Evolutionary conservation across 1,140 invertebrate species (phyloP), one percentile per base, ranked within the genome.

Genomic region (Linepithema humile): DNA sequence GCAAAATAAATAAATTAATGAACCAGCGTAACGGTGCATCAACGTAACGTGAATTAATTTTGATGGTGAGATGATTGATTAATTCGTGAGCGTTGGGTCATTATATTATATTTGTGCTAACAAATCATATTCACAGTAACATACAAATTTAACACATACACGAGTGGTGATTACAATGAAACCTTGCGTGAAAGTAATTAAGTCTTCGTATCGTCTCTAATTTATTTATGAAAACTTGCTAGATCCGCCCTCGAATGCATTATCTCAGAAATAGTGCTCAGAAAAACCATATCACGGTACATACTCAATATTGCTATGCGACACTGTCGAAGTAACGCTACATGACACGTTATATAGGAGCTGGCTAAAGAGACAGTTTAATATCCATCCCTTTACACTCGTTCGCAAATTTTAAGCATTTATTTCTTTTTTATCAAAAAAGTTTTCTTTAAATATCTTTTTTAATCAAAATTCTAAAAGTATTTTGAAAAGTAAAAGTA

Each of bases 301-400:
- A 80, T 80, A 80, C 55, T 43, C 70, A 45, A 87, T 64, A 82
- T 67, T 59, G 77, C 67, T 70, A 55, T 77, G 84, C 78, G 77
- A 82, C 69, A 72, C 29, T 74, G 55, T 62, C 43, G 40, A 23
- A 69, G 82, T 65, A 67, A 86, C 65, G 85, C 80, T 84, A 84
- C 80, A 78, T 29, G 70, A 86, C 85, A 87, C 78, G 85, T 87
- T 86, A 86, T 82, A 69, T 70, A 78, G 6, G 73, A 62, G 45
- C 64, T 74, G 86, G 73, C 88, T 91, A 88, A 72, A 88, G 80
- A 88, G 73, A 88, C 62, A 86, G 62, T 85, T 84, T 83, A 85
- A 85, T 82, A 78, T 90, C 77, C n/a, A 67, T 53, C 64, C 23
- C 12, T 70, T 55, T 55, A 48, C 75, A 70, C 64, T 80, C 48